Conservation (phyloP, 2,888 invertebrate genomes). For the Leptopilina myrica region DNA sequence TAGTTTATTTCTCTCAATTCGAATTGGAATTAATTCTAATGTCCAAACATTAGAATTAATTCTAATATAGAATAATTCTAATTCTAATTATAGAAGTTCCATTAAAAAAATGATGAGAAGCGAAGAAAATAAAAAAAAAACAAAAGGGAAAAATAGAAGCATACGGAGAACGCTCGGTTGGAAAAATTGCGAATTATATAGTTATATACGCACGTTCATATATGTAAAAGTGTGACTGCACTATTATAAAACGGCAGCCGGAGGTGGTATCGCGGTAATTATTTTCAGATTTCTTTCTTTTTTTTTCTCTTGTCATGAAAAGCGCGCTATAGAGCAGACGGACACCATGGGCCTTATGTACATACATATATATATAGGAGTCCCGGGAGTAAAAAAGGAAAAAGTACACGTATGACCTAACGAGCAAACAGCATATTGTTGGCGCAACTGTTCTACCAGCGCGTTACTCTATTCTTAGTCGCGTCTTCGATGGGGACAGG, state of each 20-base stretch:
- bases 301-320: slow-evolving; percentile 56
- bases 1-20: too few species aligned
- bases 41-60: too few species aligned
- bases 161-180: too few species aligned
- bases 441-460: slow-evolving; percentile 54
- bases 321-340: slow-evolving; percentile 48
- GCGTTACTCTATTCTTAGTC: slow-evolving; percentile 71
- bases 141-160: too few species aligned
- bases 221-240: background rate
- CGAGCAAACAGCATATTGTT: slow-evolving; percentile 60
- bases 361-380: slow-evolving; percentile 45
- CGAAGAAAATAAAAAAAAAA: too few species aligned
- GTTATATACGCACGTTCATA: too few species aligned
- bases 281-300: slow-evolving; percentile 63
- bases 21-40: too few species aligned
- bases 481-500: slow-evolving; percentile 69
- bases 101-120: too few species aligned
- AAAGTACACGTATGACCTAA: slow-evolving; percentile 57
- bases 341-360: slow-evolving; percentile 45
- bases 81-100: too few species aligned
- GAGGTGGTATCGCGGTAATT: slow-evolving; percentile 57
- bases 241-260: slow-evolving; percentile 43
- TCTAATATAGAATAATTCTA: too few species aligned
- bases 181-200: too few species aligned
- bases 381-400: slow-evolving; percentile 34